These are phyloP conservation scores for Calonectris borealis DNA, from an alignment of 2,113 vertebrate species.

Conservation along the genomic window DNA sequence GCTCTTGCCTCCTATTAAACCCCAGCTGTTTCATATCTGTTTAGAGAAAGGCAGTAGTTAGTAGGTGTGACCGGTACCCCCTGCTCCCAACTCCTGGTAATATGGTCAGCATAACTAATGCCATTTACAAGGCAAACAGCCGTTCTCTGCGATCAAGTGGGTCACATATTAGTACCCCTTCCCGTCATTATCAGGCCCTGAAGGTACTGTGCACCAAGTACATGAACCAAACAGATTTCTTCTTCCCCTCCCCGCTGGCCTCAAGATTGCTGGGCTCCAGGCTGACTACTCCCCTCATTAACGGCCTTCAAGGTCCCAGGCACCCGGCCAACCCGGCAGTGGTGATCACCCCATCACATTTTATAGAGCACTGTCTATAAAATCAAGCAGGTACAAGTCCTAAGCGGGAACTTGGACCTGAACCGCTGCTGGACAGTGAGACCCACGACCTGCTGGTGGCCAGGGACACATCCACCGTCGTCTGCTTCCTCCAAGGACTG, in stretches of 20 bases:
- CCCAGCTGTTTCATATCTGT: constrained; percentile 81
- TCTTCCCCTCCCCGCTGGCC: neutral
- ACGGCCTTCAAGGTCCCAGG: neutral
- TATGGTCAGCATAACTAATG: rapidly evolving
- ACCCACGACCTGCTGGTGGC: rapidly evolving
- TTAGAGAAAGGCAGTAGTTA: neutral
- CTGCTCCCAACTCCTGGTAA: neutral
- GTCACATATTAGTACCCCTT: rapidly evolving
- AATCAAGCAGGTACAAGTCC: neutral
- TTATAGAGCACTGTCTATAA: neutral
- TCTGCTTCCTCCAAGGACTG: neutral
- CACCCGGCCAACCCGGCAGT: rapidly evolving
- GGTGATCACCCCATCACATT: too few relatives aligned
- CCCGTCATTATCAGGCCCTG: neutral
- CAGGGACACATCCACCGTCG: rapidly evolving
- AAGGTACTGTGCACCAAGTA: neutral
- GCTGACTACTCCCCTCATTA: neutral
- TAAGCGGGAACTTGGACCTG: neutral
- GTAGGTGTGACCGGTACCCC: neutral
- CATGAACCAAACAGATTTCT: neutral
- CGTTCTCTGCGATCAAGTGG: neutral
- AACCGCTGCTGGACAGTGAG: neutral
- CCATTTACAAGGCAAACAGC: neutral
- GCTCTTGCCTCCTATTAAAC: constrained; percentile 60
- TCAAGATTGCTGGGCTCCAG: neutral